Evolutionary conservation across 2,797 vertebrate genomes (phyloP).

Genomic region (Siniperca obscura): DNA sequence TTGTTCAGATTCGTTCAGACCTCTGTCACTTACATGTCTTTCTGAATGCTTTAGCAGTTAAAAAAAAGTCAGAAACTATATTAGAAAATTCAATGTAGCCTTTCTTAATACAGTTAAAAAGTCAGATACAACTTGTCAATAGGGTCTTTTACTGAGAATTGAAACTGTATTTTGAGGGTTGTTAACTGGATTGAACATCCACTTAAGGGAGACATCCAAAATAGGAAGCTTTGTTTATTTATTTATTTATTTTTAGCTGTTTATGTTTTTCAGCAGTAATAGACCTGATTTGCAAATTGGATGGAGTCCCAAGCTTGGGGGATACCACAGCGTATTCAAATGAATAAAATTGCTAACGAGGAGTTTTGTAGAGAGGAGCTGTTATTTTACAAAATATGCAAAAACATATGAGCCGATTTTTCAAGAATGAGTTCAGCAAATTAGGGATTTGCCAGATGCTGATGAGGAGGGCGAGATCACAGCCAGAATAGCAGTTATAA

Average conservation of each 20-base stretch:
- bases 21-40: no score
- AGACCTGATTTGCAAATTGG: constrained; percentile 45
- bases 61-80: not conserved
- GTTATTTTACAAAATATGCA: constrained; percentile 51
- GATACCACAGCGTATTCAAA: constrained; percentile 32
- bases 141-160: not conserved
- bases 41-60: no score
- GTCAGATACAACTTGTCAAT: not conserved
- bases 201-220: constrained; percentile 8
- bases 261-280: constrained; percentile 8
- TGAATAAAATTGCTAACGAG: constrained; percentile 48
- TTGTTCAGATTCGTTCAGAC: not conserved
- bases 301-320: constrained; percentile 5
- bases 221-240: constrained; percentile 13
- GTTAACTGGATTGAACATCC: constrained; percentile 2
- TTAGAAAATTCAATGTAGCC: not conserved
- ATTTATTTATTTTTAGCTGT: not conserved
- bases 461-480: constrained; percentile 34
- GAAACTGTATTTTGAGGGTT: not conserved
- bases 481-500: constrained; percentile 2
- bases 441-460: constrained; percentile 44
- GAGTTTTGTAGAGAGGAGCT: constrained; percentile 43
- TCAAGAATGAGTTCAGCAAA: constrained; percentile 37
- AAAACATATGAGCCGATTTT: constrained; percentile 52
- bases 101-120: not conserved